These are phyloP conservation scores for Pluvialis apricaria DNA, from an alignment of 2,113 vertebrate genomes.

Conservation along the genomic window DNA sequence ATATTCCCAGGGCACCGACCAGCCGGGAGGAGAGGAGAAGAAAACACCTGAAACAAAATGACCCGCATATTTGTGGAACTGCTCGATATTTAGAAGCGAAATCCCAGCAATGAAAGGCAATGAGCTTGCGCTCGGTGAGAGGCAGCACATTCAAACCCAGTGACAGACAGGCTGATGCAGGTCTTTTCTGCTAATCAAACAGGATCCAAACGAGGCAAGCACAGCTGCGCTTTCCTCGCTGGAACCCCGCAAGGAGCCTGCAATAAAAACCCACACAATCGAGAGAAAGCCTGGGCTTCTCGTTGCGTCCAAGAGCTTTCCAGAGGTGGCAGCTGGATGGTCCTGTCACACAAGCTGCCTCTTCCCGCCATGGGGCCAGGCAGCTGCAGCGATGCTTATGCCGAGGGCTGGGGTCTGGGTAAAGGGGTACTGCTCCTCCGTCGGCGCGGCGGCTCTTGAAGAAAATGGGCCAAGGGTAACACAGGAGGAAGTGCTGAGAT, in stretches of 20 bases:
- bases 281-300: not conserved
- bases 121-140: accelerated
- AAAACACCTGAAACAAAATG: not conserved
- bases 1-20: not conserved
- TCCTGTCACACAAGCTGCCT: not conserved
- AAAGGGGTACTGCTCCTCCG: not conserved
- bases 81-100: not conserved
- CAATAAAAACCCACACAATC: not conserved
- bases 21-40: not conserved
- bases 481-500: slow-evolving; percentile 11
- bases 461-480: slow-evolving; percentile 8
- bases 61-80: not conserved
- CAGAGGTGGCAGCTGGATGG: not conserved
- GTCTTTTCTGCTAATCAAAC: not conserved
- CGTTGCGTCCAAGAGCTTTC: not conserved
- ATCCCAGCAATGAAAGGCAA: not conserved
- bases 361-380: not conserved
- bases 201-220: not conserved
- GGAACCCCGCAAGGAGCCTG: not conserved
- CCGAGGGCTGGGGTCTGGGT: not conserved
- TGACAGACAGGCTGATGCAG: not conserved
- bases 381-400: accelerated
- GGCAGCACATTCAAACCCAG: not conserved
- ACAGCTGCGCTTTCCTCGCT: not conserved
- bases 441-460: not conserved